Evolutionary conservation across 23 tunicate genomes (phyloP), one percentile per base, ranked within the genome.

Genomic region (Halocynthia roretzi): DNA sequence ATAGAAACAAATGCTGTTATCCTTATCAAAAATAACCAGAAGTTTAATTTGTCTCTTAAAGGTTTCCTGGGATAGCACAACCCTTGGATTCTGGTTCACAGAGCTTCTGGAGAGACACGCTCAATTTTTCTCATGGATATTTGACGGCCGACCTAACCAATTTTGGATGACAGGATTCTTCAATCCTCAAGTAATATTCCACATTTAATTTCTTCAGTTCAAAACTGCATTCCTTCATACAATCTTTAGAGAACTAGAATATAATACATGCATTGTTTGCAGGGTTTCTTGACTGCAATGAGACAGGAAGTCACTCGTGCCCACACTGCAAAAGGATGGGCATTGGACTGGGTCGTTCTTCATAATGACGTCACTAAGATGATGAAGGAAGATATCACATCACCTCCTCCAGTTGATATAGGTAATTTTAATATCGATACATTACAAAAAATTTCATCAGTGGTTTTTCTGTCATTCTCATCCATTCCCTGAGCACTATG

Each of bases 101-200:
- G 99, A 96, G 61, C 82, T 96, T 12, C 61, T 96, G 78, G 99
- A 96, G 52, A 67, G 99, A 11, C 93, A 96, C 88, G 53, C 87
- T 56, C 99, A 96, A 74, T 85, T 96, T 80, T 80, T 73, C 70
- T 58, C 80, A 22, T 96, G 99, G 99, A 89, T 89, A 19, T 96
- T 96, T 54, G 90, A 90, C 6, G 95, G 95, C 62, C 80, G 99
- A 65, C 99, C 99, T 8, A 96, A 96, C 61, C 91, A 86, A 68
- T 96, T 96, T 82, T 96, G 99, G 99, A 85, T 96, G 91, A 96
- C 99, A 8, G 99, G 99, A 40, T 96, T 96, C 78, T 96, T 96
- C 82, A 96, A 96, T 56, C 99, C 99, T 11, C 99, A 96, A 76
- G 98, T 92, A 52, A 9, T 50, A 48, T 17, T 10, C 14, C 12